Conservation (phyloP, 2,888 invertebrate species). For the Apoda limacodes region DNA sequence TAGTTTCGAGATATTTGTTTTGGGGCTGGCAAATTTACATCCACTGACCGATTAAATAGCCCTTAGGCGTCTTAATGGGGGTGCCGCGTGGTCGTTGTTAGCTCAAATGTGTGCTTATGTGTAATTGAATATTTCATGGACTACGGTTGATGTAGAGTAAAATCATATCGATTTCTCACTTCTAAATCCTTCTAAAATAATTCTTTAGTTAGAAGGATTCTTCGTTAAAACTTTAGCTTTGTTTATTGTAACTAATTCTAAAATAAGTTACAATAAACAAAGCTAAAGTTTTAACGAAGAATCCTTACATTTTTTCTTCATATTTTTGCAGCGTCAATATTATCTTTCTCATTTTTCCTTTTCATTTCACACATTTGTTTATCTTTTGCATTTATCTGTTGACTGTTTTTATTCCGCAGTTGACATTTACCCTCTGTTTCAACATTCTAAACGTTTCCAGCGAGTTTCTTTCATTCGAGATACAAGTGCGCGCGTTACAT, state of each 20-base stretch:
- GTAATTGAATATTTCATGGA: constrained; percentile 70
- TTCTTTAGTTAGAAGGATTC: constrained; percentile 14
- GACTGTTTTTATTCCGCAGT: constrained; percentile 68
- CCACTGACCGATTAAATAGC: constrained; percentile 71
- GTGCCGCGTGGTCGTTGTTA: constrained; percentile 68
- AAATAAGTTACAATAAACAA: no score
- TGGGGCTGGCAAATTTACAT: constrained; percentile 67
- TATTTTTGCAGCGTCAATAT: constrained; percentile 40
- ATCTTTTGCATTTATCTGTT: constrained; percentile 69
- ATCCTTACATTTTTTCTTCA: constrained; percentile 12
- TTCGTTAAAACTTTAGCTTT: constrained; percentile 20
- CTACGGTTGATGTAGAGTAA: constrained; percentile 52
- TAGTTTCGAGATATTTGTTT: constrained; percentile 71
- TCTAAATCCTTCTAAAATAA: constrained; percentile 23
- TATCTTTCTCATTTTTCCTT: constrained; percentile 46
- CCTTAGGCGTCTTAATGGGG: constrained; percentile 71
- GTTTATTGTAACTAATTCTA: no score
- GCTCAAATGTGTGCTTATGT: constrained; percentile 69
- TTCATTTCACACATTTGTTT: constrained; percentile 60
- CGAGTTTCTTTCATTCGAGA: constrained; percentile 64
- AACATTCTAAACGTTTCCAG: constrained; percentile 48
- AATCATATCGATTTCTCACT: constrained; percentile 51
- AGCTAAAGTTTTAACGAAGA: constrained; percentile 19
- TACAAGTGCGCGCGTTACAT: constrained; percentile 59
- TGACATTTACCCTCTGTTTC: constrained; percentile 66